Conservation (phyloP, 2,113 vertebrate genomes). For the Poeciliopsis occidentalis region DNA sequence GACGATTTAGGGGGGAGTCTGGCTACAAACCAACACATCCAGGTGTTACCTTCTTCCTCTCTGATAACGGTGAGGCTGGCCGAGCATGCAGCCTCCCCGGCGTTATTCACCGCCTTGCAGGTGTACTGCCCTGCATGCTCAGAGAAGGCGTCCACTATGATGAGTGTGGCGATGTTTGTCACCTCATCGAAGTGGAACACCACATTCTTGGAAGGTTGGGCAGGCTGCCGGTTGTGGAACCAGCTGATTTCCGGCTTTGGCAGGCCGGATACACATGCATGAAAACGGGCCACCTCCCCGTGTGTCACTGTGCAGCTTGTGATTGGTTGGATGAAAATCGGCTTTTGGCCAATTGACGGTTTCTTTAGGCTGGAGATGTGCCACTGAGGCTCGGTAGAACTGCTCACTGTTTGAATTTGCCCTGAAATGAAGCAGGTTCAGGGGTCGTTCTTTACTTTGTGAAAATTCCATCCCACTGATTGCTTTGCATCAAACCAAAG, state of each 20-base stretch:
- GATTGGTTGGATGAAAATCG: slow-evolving; percentile 89
- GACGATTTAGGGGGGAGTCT: slow-evolving; percentile 7
- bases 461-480: background rate
- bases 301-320: slow-evolving; percentile 85
- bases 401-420: slow-evolving; percentile 81
- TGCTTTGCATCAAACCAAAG: background rate
- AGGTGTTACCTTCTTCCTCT: slow-evolving; percentile 75
- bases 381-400: slow-evolving; percentile 79
- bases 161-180: slow-evolving; percentile 88
- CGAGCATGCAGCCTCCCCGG: slow-evolving; percentile 80
- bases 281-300: slow-evolving; percentile 91
- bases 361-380: slow-evolving; percentile 85
- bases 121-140: slow-evolving; percentile 91
- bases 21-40: slow-evolving; percentile 15
- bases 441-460: slow-evolving; percentile 5
- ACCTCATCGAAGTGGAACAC: slow-evolving; percentile 92
- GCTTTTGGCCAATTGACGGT: slow-evolving; percentile 86
- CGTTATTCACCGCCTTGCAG: slow-evolving; percentile 87
- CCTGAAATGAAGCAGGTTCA: slow-evolving; percentile 91
- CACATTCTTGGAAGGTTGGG: slow-evolving; percentile 86
- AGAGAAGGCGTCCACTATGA: slow-evolving; percentile 91
- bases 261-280: slow-evolving; percentile 85
- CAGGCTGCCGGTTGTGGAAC: slow-evolving; percentile 87
- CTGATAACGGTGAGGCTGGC: slow-evolving; percentile 84
- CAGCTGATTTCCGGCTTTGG: slow-evolving; percentile 89